Base-by-base conservation (phyloP, 2,888 invertebrate species). In the Campaea margaritaria region DNA sequence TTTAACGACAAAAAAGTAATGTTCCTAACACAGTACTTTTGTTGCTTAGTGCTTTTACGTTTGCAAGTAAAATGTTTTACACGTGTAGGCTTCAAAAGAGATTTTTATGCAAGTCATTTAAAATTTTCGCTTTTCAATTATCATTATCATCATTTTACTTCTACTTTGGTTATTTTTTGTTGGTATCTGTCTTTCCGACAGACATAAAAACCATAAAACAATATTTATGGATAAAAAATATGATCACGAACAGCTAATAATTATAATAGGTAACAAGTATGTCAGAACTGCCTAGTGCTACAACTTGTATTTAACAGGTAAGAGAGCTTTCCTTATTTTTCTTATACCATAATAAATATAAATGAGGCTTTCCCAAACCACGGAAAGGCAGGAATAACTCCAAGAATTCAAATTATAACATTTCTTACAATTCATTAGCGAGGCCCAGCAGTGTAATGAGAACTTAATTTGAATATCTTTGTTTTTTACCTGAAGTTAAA, bases 401-500 rank as follows among this genome's bases (percentile, higher is more conserved):
- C 61, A 58, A 57, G 61, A 51, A 57, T 67, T 72, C 60, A 70
- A 75, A 81, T 75, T 71, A 73, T 53, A 55, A 67, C 70, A 68
- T 78, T 83, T 81, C 77, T 71, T 81, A 81, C 79, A 79, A 83
- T 83, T 85, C 80, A 85, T 85, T 85, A 84, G 75, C 74, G 74
- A 54, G 72, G 73, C 74, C 78, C 75, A 65, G 75, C 71, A 64
- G 72, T 79, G 84, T 87, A 85, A 88, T 83, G 83, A 82, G 81
- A 73, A 62, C 73, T 76, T 85, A 72, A 86, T 87, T 88, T 87
- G 82, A 85, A 89, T 89, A 86, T 85, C 82, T 87, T 76, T 72
- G 73, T 75, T 78, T 82, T 34, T 82, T 78, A 70, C 60, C 68
- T 60, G 60, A 64, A 68, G 67, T 65, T 72, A 75, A 76, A 78